A percentile compares a stretch with the other conserved stretches of the same genome.
Evolutionary conservation across 2,113 vertebrate genomes (phyloP).

Genomic region (Pyxicephalus adspersus): DNA sequence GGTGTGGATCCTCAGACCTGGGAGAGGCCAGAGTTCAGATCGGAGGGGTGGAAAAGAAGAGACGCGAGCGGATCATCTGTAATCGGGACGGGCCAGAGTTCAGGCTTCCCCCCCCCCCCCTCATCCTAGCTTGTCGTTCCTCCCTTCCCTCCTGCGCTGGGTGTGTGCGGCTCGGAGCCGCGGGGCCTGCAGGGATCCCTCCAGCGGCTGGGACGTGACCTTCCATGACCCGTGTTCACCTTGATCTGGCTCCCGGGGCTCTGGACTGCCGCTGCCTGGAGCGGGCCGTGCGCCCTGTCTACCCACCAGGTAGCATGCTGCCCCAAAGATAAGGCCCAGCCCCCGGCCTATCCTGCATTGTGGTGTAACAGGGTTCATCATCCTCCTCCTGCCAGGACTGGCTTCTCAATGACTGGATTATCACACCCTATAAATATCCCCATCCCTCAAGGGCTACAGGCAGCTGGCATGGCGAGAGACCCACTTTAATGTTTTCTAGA

Average conservation of each 20-base stretch:
- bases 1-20: constrained; percentile 1
- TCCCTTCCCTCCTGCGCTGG: background rate
- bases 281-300: constrained; percentile 11
- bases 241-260: background rate
- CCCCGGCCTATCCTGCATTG: constrained; percentile 7
- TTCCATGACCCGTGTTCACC: constrained; percentile 45
- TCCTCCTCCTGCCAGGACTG: background rate
- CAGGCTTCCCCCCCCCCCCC: background rate
- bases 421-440: constrained; percentile 8
- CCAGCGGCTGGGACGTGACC: constrained; percentile 31
- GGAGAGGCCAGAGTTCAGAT: background rate
- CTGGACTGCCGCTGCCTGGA: background rate
- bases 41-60: background rate
- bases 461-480: background rate
- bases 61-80: background rate
- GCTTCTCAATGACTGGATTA: constrained; percentile 33
- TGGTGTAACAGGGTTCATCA: constrained; percentile 18
- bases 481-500: background rate
- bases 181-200: background rate
- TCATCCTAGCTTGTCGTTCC: background rate
- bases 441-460: background rate
- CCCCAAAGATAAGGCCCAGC: constrained; percentile 42
- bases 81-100: background rate
- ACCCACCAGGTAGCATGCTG: constrained; percentile 4
- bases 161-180: background rate